These are phyloP conservation scores for Drosophila formosana DNA, from an alignment of 2,888 invertebrate genomes.

Conservation along the genomic window DNA sequence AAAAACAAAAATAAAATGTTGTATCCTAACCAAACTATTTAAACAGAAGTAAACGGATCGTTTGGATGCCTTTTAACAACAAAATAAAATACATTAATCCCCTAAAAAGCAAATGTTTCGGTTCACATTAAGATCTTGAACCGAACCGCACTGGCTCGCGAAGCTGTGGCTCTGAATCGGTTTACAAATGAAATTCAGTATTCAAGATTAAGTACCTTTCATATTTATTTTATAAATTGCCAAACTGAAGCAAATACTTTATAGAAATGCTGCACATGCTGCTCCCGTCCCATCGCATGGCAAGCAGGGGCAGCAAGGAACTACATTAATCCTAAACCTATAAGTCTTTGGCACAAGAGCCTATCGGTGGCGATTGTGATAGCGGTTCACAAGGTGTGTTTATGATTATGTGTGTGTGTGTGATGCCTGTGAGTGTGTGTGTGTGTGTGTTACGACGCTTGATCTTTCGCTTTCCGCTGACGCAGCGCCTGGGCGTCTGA, in stretches of 20 bases:
- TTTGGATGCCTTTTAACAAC: background rate
- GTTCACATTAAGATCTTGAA: background rate
- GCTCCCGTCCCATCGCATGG: background rate
- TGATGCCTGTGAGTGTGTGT: background rate
- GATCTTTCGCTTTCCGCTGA: slow-evolving; percentile 39
- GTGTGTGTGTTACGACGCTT: slow-evolving; percentile 27
- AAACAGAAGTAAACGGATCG: too few relatives aligned
- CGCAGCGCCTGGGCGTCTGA: slow-evolving; percentile 26
- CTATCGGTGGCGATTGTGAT: slow-evolving; percentile 19
- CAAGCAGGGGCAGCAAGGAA: slow-evolving; percentile 15
- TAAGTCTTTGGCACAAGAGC: slow-evolving; percentile 51
- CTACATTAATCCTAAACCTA: slow-evolving; percentile 41
- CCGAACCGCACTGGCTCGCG: too few relatives aligned
- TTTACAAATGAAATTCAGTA: background rate
- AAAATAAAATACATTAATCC: background rate
- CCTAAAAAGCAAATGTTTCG: background rate
- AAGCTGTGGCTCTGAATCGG: background rate
- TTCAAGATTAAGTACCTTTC: slow-evolving; percentile 25
- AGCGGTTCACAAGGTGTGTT: background rate
- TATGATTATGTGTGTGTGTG: background rate
- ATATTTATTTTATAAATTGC: slow-evolving; percentile 34
- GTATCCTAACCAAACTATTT: too few relatives aligned
- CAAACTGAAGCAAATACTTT: slow-evolving; percentile 29
- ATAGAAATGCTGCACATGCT: slow-evolving; percentile 22
- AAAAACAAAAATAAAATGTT: too few relatives aligned